Percentiles rank a stretch among this genome's conserved stretches.
These are phyloP conservation scores for Caprella mutica DNA, from an alignment of 2,888 invertebrate species.

Conservation along the genomic window DNA sequence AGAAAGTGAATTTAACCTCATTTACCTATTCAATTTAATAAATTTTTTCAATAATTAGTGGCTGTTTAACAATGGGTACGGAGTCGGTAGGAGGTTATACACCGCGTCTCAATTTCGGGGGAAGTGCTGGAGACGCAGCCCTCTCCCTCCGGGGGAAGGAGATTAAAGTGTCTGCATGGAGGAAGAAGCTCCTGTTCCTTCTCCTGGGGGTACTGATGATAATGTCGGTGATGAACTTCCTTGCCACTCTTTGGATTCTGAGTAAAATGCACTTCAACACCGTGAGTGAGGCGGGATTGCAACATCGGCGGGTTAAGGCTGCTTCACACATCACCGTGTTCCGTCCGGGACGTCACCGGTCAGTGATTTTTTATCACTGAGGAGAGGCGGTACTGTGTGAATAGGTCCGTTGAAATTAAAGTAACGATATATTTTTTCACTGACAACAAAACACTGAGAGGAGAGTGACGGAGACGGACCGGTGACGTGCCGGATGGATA, in stretches of 20 bases:
- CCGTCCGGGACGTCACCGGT: too few species aligned
- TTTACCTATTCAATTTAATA: too few species aligned
- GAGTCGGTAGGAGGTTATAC: constrained; percentile 17
- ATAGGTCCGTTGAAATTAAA: too few species aligned
- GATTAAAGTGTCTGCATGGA: constrained; percentile 86
- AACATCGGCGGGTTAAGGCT: neutral
- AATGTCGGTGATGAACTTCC: constrained; percentile 84
- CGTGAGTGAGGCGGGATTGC: constrained; percentile 9
- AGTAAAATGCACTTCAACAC: constrained; percentile 19
- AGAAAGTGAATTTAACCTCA: too few species aligned
- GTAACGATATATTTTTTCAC: too few species aligned
- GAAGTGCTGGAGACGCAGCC: constrained; percentile 20
- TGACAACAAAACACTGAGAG: too few species aligned
- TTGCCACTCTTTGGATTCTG: constrained; percentile 45
- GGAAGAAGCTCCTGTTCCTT: constrained; percentile 86
- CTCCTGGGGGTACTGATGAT: constrained; percentile 77
- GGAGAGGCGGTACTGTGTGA: too few species aligned
- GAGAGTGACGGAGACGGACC: too few species aligned
- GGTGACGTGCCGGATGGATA: too few species aligned
- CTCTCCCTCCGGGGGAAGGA: constrained; percentile 40
- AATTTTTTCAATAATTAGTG: neutral
- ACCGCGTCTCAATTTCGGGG: constrained; percentile 31
- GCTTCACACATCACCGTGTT: neutral
- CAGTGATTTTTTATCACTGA: too few species aligned
- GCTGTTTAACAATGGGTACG: too few species aligned